Base-by-base conservation (phyloP, 2,113 vertebrate genomes). In the Lethenteron camtschaticum region DNA sequence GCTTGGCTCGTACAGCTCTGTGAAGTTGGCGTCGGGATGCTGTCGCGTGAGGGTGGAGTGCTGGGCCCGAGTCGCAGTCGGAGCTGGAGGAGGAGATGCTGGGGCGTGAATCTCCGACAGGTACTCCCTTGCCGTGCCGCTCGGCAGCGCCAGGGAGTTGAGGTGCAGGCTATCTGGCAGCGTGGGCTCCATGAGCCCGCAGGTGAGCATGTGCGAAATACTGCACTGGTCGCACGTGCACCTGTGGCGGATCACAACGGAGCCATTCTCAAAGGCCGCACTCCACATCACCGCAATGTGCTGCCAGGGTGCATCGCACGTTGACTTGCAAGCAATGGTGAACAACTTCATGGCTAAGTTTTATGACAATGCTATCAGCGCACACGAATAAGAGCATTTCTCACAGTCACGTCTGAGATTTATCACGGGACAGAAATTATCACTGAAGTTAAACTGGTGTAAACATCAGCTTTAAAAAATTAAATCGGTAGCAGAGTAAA, bases 221-320 rank as follows among this genome's bases (percentile, higher is more conserved):
- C 94, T 96, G 79, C 94, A 99, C 85, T 96, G 91, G 18, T 97
- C 94, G 71, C 94, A 97, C 13, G 94, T 90, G 77, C 94, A 97
- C 77, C 94, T 97, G 81, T 58, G 71, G 9, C 74, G 75, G 73
- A 56, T 41, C 41, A 41, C 41, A 41, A 41, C 41, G 41, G 41
- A 41, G 41, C 41, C 41, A 41, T 41, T 41, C 41, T 41, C 41
- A 7, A 41, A 6, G 41, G 41, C 41, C 41, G 41, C 41, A 41
- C 41, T 41, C 41, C 41, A 41, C 41, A 41, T 41, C 4, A 41
- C 41, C 41, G 41, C 6, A 41, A 41, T 41, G 41, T 41, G 41
- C 41, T 41, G 41, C 41, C 41, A 41, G 41, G 41, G 41, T 41
- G 41, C 41, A 41, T 41, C 41, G 41, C 41, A 41, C 41, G 41